Evolutionary conservation across 2,113 vertebrate genomes (phyloP).

Genomic region (Hippocampus comes): DNA sequence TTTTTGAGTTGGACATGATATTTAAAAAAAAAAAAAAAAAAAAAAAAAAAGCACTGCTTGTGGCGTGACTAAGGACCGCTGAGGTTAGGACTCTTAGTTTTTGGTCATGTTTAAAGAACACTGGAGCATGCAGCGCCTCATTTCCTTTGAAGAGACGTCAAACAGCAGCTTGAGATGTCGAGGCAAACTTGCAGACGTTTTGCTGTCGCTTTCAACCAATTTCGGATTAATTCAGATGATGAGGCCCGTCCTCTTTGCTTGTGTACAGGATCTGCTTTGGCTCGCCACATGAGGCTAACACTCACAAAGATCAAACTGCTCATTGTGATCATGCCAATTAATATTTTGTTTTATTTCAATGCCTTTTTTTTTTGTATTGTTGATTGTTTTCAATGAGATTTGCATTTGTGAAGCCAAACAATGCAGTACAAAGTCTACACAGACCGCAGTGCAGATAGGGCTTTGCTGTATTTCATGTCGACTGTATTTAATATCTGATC

Average conservation of each 20-base stretch:
- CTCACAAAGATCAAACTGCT: slow-evolving; percentile 5
- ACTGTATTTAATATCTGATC: not conserved
- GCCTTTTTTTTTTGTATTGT: slow-evolving; percentile 34
- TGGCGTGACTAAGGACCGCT: slow-evolving; percentile 31
- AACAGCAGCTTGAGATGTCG: slow-evolving; percentile 5
- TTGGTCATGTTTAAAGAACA: slow-evolving; percentile 19
- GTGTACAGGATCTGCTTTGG: not conserved
- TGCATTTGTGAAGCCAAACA: not conserved
- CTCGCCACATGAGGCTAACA: not conserved
- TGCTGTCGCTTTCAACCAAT: slow-evolving; percentile 16
- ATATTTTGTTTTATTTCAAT: slow-evolving; percentile 22
- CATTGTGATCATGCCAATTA: slow-evolving; percentile 11
- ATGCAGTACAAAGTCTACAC: not conserved
- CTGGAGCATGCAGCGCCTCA: slow-evolving; percentile 34
- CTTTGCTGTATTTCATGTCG: not conserved
- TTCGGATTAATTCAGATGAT: not conserved
- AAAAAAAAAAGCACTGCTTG: slow-evolving; percentile 22
- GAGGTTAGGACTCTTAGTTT: slow-evolving; percentile 6
- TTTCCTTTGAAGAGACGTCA: slow-evolving; percentile 20
- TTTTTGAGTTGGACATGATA: not conserved
- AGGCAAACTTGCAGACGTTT: slow-evolving; percentile 14
- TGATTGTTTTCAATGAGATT: slow-evolving; percentile 1
- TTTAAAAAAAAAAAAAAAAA: slow-evolving; percentile 8
- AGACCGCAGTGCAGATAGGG: not conserved
- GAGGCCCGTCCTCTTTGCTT: slow-evolving; percentile 8